Percentiles rank a stretch among this genome's conserved stretches.
phyloP scores from a whole-genome alignment of 2,888 invertebrate genomes.

The Nemotelus pantherinus region DNA sequence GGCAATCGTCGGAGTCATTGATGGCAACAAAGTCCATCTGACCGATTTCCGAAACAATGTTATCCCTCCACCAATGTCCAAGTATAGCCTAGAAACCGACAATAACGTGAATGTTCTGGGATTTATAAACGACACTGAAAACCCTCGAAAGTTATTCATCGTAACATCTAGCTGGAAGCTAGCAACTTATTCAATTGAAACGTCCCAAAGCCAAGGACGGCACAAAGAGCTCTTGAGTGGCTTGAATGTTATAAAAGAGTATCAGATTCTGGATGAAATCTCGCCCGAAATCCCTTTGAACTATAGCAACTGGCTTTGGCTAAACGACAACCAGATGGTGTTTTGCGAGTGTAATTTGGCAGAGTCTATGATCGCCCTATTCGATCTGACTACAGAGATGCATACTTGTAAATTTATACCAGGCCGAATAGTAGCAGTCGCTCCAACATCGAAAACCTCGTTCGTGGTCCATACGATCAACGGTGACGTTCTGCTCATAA shows the following conservation, averaged over 20 bases:
- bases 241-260: slow-evolving; percentile 22
- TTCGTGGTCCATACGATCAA: slow-evolving; percentile 43
- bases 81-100: slow-evolving; percentile 68
- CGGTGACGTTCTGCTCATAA: slow-evolving; percentile 34
- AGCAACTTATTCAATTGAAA: slow-evolving; percentile 52
- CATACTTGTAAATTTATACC: slow-evolving; percentile 12
- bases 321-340: slow-evolving; percentile 65
- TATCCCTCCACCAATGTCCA: slow-evolving; percentile 86
- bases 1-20: slow-evolving; percentile 77
- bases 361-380: slow-evolving; percentile 12
- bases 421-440: slow-evolving; percentile 42
- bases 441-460: slow-evolving; percentile 7
- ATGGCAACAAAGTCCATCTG: slow-evolving; percentile 75
- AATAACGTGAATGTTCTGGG: slow-evolving; percentile 70
- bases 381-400: neutral
- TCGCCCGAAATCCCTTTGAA: slow-evolving; percentile 58
- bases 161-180: slow-evolving; percentile 52
- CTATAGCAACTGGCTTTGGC: slow-evolving; percentile 70
- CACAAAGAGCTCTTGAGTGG: slow-evolving; percentile 15
- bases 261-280: neutral
- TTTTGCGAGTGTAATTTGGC: slow-evolving; percentile 56
- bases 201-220: slow-evolving; percentile 1
- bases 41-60: slow-evolving; percentile 79
- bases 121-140: slow-evolving; percentile 66
- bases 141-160: slow-evolving; percentile 65